Percentiles rank a stretch among this genome's conserved stretches.
Evolutionary conservation across 2,888 invertebrate species (phyloP).

Genomic region (Stenichneumon culpator): DNA sequence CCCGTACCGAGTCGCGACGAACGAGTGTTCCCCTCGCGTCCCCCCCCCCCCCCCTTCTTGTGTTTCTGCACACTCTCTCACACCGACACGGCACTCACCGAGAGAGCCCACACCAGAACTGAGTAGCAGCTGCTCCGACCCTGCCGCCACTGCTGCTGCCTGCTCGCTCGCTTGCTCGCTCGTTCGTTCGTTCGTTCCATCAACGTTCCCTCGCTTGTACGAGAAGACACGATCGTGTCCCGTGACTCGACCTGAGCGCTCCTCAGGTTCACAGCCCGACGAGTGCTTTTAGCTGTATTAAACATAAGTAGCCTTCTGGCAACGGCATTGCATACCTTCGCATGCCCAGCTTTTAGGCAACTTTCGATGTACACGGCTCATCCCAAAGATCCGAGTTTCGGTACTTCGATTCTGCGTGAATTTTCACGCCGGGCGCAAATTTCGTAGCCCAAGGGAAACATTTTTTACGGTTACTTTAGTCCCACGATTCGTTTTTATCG

Average conservation of each 20-base stretch:
- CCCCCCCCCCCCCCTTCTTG: slow-evolving; percentile 44
- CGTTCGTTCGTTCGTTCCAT: slow-evolving; percentile 23
- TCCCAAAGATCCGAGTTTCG: neutral
- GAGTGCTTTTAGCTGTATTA: slow-evolving; percentile 44
- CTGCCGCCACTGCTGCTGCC: slow-evolving; percentile 52
- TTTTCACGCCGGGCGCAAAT: neutral
- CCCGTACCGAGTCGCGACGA: slow-evolving; percentile 63
- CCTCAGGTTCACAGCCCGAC: slow-evolving; percentile 53
- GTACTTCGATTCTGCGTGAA: neutral
- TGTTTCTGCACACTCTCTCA: slow-evolving; percentile 57
- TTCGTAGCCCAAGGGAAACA: neutral
- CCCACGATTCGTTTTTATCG: neutral
- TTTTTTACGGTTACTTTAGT: neutral
- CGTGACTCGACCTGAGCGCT: slow-evolving; percentile 56
- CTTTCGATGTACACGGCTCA: neutral
- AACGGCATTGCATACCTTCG: slow-evolving; percentile 15
- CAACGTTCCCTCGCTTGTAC: slow-evolving; percentile 37
- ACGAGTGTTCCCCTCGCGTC: slow-evolving; percentile 42
- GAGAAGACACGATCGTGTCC: slow-evolving; percentile 63
- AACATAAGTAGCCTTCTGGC: slow-evolving; percentile 45
- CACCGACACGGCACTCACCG: slow-evolving; percentile 59
- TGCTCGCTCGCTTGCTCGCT: slow-evolving; percentile 48
- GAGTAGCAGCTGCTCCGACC: slow-evolving; percentile 67
- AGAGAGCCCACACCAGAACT: slow-evolving; percentile 50
- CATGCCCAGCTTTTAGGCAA: slow-evolving; percentile 2